Evolutionary conservation across 2,113 vertebrate species (phyloP), one percentile per base, ranked within the genome.

Genomic region (Erythrolamprus reginae): DNA sequence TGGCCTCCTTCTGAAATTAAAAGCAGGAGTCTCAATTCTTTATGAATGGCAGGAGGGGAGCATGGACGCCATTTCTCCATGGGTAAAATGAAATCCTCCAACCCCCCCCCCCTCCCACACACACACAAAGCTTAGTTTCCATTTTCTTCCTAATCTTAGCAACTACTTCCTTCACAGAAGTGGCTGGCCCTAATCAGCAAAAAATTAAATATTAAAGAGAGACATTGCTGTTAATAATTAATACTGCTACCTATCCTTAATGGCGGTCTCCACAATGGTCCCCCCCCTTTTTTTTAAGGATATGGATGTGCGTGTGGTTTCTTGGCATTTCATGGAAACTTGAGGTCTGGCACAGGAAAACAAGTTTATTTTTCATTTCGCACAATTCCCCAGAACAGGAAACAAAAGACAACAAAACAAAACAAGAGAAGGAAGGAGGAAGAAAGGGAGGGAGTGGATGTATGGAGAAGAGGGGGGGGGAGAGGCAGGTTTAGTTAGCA

Each of bases 141-240:
- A 8, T 89, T 90, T 28, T 92, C 96, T 94, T 94, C 93, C 93
- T 93, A 95, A 96, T 92, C 84, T 53, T 92, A 93, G 95, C 94
- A 91, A 77, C 84, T 95, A 93, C 93, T 96, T 96, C 95, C 96
- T 96, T 95, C 88, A 93, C 93, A 96, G 94, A 96, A 96, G 95
- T 94, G 96, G 90, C 94, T 95, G 82, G 90, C 92, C 95, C 95
- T 94, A 95, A 96, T 96, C 95, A 91, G 82, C 94, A 94, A 94
- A 77, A 77, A 94, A 97, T 97, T 97, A 97, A 97, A 97, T 97
- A 97, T 97, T 97, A 96, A 97, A 97, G 96, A 95, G 95, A 89
- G 82, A 91, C 95, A 95, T 95, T 52, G 94, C 89, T 93, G 95
- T 97, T 97, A 97, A 97, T 97, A 97, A 97, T 97, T 97, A 96